Conservation (phyloP, 2,888 invertebrate species). For the Drosophila antonietae region DNA sequence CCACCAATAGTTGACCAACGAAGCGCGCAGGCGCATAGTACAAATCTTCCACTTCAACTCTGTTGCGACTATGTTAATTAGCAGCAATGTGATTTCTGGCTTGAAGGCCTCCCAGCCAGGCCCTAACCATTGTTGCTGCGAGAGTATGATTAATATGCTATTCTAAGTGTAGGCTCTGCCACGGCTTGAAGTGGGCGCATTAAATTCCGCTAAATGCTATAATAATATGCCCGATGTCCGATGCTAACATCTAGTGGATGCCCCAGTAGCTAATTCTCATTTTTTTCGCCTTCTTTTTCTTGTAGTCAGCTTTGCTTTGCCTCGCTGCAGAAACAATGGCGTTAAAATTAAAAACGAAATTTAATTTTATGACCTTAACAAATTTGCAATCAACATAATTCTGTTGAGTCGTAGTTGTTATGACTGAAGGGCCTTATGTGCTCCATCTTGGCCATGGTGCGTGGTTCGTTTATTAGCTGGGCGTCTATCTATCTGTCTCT, state of each 20-base stretch:
- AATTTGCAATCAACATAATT: constrained; percentile 81
- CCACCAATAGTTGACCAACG: constrained; percentile 61
- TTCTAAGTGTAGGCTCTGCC: constrained; percentile 43
- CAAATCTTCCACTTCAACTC: constrained; percentile 51
- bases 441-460: constrained; percentile 39
- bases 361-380: constrained; percentile 81
- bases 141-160: constrained; percentile 81
- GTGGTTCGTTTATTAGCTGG: constrained; percentile 34
- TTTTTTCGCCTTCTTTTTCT: not conserved
- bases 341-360: constrained; percentile 80
- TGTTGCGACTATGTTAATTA: constrained; percentile 74
- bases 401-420: constrained; percentile 51
- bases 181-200: constrained; percentile 58
- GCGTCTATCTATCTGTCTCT: not conserved
- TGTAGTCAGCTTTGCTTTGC: not conserved
- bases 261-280: constrained; percentile 1
- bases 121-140: constrained; percentile 40
- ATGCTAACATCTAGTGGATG: constrained; percentile 12
- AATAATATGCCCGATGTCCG: constrained; percentile 67
- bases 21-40: constrained; percentile 74
- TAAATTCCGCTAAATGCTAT: constrained; percentile 82
- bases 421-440: constrained; percentile 68
- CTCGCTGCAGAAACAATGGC: constrained; percentile 65
- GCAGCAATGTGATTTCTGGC: constrained; percentile 78
- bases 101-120: constrained; percentile 56